Base-by-base conservation (phyloP, 2,797 vertebrate species). In the Gorsachius magnificus region DNA sequence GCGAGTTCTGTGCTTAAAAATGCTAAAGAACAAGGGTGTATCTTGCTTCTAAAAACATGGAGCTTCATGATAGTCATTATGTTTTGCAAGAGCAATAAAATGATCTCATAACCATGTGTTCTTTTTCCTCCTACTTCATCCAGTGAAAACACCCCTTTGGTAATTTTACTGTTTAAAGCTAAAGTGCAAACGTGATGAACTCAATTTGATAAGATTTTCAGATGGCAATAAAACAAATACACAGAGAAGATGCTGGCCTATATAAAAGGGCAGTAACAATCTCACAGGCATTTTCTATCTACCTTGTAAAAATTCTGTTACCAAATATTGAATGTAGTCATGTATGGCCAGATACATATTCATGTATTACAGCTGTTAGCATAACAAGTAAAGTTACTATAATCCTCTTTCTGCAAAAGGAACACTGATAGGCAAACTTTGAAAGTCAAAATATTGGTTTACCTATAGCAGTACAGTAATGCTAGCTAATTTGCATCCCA, bases 301-400 rank as follows among this genome's bases (percentile, higher is more conserved):
- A 46, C 13, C 25, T 16, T 38, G 11, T 50, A 63, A 83, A 91
- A 77, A 77, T n/a, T 65, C 20, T 89, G 28, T n/a, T 70, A 70
- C 6, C 25, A 88, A 46, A 10, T 83, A 75, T 1, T 56, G 24
- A 83, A 77, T 8, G 24, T 13, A 58, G 43, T 58, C 51, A 60
- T 0, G 0, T 15, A 24, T 17, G 25, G 29, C 17, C 26, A 80
- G 56, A 65, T 4, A 80, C 5, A 41, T 0, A 5, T 28, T 77
- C 10, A 12, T 3, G 28, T 38, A 57, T 41, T 45, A 75, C n/a
- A 84, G 28, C 21, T 74, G 25, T 26, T 25, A 58, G 36, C 24
- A 6, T 35, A 84, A 38, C 9, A 36, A 87, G 12, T 57, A 6
- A 84, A 75, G 16, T 61, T 61, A 69, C 9, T 21, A 4, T 6